A percentile compares a stretch with the other conserved stretches of the same genome.
Evolutionary conservation across 2,113 vertebrate genomes (phyloP).

Genomic region (Semnornis frantzii): DNA sequence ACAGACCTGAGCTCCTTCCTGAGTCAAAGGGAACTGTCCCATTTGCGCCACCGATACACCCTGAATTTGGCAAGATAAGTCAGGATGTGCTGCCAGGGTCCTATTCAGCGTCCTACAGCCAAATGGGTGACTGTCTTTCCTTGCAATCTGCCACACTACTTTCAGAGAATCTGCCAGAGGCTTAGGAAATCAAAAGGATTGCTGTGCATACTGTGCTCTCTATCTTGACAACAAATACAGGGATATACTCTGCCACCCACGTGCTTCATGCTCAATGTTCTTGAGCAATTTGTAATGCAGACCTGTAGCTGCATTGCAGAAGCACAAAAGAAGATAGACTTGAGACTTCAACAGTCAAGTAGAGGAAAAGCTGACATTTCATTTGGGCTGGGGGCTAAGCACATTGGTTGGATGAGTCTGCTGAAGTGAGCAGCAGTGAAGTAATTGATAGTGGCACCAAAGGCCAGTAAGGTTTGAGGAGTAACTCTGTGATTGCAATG

Average conservation of each 20-base stretch:
- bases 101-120: background rate
- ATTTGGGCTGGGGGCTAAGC: background rate
- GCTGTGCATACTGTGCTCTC: background rate
- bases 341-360: background rate
- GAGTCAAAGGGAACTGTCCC: background rate
- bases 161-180: background rate
- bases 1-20: background rate
- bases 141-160: background rate
- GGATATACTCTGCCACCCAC: background rate
- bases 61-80: background rate
- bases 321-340: background rate
- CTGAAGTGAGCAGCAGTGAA: background rate
- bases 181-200: background rate
- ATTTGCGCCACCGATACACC: background rate
- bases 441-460: constrained; percentile 23
- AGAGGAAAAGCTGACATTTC: background rate
- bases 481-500: constrained; percentile 16
- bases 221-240: background rate
- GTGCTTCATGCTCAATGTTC: background rate
- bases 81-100: background rate
- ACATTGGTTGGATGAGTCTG: background rate
- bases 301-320: constrained; percentile 5
- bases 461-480: background rate
- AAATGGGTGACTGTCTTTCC: background rate
- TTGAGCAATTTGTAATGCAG: background rate